Evolutionary conservation across 1,140 invertebrate species (phyloP).

Genomic region (Camponotus floridanus): DNA sequence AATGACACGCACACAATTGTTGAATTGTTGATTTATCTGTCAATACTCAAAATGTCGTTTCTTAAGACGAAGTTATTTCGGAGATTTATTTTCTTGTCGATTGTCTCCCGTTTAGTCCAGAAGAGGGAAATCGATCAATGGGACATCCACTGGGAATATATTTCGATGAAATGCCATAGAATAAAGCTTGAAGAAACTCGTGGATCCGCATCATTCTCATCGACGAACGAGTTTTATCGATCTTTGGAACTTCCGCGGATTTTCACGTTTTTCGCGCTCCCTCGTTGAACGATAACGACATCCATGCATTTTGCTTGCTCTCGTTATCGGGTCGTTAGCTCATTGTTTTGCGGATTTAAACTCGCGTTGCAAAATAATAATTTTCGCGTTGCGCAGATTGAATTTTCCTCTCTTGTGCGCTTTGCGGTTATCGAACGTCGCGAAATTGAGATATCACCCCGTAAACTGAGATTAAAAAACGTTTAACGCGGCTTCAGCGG

Average conservation of each 20-base stretch:
- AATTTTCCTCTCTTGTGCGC: slow-evolving; percentile 4
- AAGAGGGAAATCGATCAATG: slow-evolving; percentile 22
- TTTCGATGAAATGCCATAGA: neutral
- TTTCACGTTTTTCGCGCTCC: neutral
- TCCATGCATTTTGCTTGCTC: neutral
- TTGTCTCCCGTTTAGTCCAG: neutral
- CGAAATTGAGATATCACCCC: slow-evolving; percentile 30
- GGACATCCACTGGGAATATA: neutral
- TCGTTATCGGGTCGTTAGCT: neutral
- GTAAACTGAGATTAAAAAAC: slow-evolving; percentile 39
- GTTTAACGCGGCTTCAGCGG: slow-evolving; percentile 27
- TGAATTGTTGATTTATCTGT: too few species aligned
- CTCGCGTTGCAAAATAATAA: slow-evolving; percentile 18
- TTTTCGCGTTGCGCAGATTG: slow-evolving; percentile 20
- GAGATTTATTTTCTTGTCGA: neutral
- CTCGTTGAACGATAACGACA: too few species aligned
- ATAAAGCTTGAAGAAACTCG: neutral
- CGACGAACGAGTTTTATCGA: neutral
- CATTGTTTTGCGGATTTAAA: neutral
- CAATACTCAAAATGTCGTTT: neutral
- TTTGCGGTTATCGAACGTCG: slow-evolving; percentile 29
- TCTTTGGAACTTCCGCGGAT: neutral
- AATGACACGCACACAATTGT: too few species aligned
- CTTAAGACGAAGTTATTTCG: neutral
- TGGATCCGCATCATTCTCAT: neutral